phyloP scores from a whole-genome alignment of 2,888 invertebrate species.

The Eumacrocentrus americanus region DNA sequence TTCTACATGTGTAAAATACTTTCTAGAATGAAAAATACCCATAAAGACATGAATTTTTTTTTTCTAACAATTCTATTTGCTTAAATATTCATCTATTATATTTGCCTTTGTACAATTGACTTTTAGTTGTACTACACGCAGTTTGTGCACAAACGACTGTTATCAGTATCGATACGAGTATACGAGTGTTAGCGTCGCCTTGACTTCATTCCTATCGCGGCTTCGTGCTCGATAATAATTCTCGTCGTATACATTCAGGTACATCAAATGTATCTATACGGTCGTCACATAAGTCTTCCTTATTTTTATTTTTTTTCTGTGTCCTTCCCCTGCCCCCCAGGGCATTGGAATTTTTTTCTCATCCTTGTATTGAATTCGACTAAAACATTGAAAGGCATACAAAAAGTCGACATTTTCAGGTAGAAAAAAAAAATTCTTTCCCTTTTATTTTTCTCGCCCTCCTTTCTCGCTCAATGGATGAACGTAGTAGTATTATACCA shows the following conservation, averaged over 20 bases:
- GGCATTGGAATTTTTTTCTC: no score
- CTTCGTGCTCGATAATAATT: conserved; percentile 29
- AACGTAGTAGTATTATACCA: conserved; percentile 1
- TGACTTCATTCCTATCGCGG: conserved; percentile 30
- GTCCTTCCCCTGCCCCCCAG: no score
- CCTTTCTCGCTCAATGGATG: neutral
- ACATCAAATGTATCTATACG: conserved; percentile 2
- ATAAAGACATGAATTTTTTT: no score
- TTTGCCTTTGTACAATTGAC: no score
- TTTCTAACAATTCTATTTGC: no score
- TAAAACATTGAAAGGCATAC: no score
- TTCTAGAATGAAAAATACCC: no score
- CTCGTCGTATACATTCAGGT: neutral
- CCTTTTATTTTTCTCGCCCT: conserved; percentile 1
- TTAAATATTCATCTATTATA: no score
- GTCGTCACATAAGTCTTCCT: neutral
- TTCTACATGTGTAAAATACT: no score
- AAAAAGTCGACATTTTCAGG: no score
- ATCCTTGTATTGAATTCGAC: no score
- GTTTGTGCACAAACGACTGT: conserved; percentile 11
- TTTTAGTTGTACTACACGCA: neutral
- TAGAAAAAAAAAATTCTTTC: no score
- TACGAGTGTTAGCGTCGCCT: conserved; percentile 27
- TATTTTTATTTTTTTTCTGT: conserved; percentile 3
- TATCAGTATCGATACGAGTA: conserved; percentile 29